These are phyloP conservation scores for Limnephilus marmoratus DNA, from an alignment of 2,888 invertebrate species.

Conservation along the genomic window DNA sequence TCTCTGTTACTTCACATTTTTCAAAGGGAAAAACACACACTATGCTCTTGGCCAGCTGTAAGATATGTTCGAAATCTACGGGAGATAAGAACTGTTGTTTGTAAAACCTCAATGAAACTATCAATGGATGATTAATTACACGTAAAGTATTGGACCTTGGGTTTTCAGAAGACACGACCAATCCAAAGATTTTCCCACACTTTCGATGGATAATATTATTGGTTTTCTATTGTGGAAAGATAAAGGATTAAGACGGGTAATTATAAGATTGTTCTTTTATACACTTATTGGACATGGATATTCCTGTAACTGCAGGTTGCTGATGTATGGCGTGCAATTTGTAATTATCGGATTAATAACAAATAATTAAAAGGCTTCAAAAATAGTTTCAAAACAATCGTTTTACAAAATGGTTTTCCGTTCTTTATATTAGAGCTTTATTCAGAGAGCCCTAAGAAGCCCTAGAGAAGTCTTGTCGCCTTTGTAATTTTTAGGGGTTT, in stretches of 20 bases:
- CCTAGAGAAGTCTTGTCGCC: too few relatives aligned
- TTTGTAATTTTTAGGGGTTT: too few relatives aligned
- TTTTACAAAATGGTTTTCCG: too few relatives aligned
- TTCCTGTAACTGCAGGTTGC: not conserved
- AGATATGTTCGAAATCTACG: not conserved
- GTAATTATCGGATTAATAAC: not conserved
- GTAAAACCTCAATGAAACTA: not conserved
- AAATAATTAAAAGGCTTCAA: not conserved
- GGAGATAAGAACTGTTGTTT: not conserved
- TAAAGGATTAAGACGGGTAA: conserved; percentile 50
- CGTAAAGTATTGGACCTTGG: conserved; percentile 18
- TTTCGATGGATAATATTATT: conserved; percentile 51
- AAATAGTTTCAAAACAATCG: too few relatives aligned
- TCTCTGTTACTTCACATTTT: not conserved
- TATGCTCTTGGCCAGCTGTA: not conserved
- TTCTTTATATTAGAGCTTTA: too few relatives aligned
- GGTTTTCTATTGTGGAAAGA: conserved; percentile 42
- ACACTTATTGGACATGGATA: not conserved
- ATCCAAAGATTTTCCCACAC: conserved; percentile 57
- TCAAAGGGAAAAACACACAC: not conserved
- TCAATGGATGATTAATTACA: not conserved
- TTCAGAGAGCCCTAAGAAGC: too few relatives aligned
- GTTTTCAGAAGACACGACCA: conserved; percentile 42
- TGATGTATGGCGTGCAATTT: not conserved
- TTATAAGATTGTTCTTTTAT: not conserved